phyloP scores from a whole-genome alignment of 2,113 vertebrate species.

The Corvus hawaiiensis region DNA sequence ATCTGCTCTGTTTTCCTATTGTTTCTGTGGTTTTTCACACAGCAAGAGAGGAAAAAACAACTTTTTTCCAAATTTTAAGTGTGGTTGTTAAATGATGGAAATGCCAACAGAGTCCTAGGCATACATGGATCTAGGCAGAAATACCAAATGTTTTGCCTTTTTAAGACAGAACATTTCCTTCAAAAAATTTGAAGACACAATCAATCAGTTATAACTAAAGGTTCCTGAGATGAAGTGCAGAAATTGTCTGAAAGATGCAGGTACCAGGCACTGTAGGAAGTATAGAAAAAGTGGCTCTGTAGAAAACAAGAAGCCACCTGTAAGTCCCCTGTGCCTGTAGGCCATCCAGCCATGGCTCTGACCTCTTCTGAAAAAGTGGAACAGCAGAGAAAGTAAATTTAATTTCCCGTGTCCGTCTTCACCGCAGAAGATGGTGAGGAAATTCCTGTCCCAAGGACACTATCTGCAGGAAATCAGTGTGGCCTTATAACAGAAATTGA shows the following conservation, averaged over 20 bases:
- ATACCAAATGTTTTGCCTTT: background rate
- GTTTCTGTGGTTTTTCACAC: conserved; percentile 6
- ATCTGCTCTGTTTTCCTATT: background rate
- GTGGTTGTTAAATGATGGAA: background rate
- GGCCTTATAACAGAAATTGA: conserved; percentile 41
- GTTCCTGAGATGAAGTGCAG: background rate
- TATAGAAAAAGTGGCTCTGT: background rate
- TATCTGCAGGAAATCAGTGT: conserved; percentile 48
- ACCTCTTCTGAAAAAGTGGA: background rate
- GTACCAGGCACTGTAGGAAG: background rate
- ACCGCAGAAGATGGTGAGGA: background rate
- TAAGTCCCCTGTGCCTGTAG: background rate
- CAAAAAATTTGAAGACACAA: background rate
- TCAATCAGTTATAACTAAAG: background rate
- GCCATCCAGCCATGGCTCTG: background rate
- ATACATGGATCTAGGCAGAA: background rate
- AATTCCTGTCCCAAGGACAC: conserved; percentile 53
- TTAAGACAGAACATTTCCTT: conserved; percentile 24
- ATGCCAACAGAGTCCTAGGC: background rate
- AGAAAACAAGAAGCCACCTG: background rate
- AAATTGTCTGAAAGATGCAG: background rate
- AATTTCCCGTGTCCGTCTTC: background rate
- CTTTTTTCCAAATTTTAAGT: background rate
- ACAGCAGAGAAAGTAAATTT: background rate
- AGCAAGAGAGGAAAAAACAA: background rate